Conservation (phyloP, 37 sponge, comb jelly and placozoan genomes). For the Geodia barretti region DNA sequence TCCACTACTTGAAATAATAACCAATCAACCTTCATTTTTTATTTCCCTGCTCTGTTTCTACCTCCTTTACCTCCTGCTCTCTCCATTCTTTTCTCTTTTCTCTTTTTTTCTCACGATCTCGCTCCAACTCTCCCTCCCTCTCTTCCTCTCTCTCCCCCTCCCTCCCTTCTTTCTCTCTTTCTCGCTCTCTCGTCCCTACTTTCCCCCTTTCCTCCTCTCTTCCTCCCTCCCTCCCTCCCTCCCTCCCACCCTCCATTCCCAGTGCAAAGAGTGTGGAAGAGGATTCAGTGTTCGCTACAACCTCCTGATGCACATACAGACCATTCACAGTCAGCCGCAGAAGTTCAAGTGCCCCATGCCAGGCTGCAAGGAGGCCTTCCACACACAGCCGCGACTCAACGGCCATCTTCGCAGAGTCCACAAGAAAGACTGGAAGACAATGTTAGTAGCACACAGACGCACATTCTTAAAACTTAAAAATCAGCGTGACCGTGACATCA, state of each 20-base stretch:
- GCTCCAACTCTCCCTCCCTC: conserved; percentile 5
- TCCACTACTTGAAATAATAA: too few species aligned
- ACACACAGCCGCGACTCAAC: conserved; percentile 64
- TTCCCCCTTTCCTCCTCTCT: too few species aligned
- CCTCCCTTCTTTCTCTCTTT: conserved; percentile 10
- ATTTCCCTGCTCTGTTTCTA: too few species aligned
- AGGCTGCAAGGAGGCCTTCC: conserved; percentile 73
- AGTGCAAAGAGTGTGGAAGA: conserved; percentile 73
- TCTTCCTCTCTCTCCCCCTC: background rate
- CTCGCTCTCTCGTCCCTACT: background rate
- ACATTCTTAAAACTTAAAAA: too few species aligned
- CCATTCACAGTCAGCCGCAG: conserved; percentile 69
- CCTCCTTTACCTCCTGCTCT: too few species aligned
- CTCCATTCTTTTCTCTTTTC: too few species aligned
- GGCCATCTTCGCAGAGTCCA: conserved; percentile 64
- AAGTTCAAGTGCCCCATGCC: conserved; percentile 54
- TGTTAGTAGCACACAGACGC: conserved; percentile 48
- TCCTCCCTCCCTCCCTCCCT: too few species aligned
- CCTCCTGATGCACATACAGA: conserved; percentile 79
- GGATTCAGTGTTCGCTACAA: conserved; percentile 79
- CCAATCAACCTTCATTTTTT: too few species aligned
- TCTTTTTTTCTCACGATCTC: too few species aligned
- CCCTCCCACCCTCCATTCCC: background rate
- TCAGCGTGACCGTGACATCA: too few species aligned
- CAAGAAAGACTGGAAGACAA: conserved; percentile 62